Percentiles rank a stretch among this genome's conserved stretches.
Evolutionary conservation across 2,888 invertebrate genomes (phyloP).

Genomic region (Sphinx pinastri): DNA sequence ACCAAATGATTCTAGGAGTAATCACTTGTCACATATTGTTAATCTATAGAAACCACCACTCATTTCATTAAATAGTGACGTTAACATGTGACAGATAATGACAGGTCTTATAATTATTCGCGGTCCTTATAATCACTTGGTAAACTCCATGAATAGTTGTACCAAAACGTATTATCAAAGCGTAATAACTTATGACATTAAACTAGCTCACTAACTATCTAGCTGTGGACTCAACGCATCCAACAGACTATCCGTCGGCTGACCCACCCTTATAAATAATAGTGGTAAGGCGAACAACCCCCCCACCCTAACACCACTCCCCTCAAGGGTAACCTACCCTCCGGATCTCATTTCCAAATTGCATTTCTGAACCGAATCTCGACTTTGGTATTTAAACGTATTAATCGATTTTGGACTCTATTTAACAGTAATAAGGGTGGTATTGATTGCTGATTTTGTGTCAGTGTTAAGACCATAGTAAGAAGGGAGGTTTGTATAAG

Average conservation of each 20-base stretch:
- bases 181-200: conserved; percentile 1
- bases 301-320: conserved; percentile 49
- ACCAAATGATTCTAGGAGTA: no score
- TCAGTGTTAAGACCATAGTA: conserved; percentile 73
- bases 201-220: conserved; percentile 20
- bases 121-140: no score
- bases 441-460: conserved; percentile 57
- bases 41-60: no score
- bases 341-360: conserved; percentile 84
- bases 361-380: conserved; percentile 80
- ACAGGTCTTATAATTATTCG: no score
- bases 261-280: conserved; percentile 84
- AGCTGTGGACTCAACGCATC: conserved; percentile 30
- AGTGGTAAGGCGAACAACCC: conserved; percentile 75
- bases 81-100: no score
- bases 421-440: conserved; percentile 43
- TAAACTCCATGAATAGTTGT: no score
- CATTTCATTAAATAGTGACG: no score
- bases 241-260: conserved; percentile 70
- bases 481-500: conserved; percentile 75
- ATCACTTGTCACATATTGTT: no score
- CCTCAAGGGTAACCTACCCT: conserved; percentile 73
- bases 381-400: conserved; percentile 65
- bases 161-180: background rate
- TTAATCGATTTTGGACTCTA: conserved; percentile 48